phyloP scores from a whole-genome alignment of 2,888 invertebrate genomes.

The Incurvaria masculella region DNA sequence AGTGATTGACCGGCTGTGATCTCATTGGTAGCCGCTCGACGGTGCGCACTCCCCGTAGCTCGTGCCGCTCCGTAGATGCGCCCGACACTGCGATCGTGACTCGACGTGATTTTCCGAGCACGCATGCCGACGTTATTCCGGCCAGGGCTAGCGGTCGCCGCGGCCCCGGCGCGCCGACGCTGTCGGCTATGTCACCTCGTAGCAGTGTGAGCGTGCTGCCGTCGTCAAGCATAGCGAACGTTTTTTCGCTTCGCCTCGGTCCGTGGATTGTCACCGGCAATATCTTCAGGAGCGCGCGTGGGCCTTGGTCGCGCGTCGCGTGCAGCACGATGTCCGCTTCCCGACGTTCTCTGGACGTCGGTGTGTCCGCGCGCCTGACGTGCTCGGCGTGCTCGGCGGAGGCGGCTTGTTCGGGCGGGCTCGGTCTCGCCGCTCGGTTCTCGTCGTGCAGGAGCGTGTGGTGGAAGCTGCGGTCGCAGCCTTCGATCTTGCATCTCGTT shows the following conservation, averaged over 20 bases:
- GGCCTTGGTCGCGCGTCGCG: too few relatives aligned
- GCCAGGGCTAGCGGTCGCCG: too few relatives aligned
- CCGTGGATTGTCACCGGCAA: conserved; percentile 14
- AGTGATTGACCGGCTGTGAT: neutral
- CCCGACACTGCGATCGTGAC: too few relatives aligned
- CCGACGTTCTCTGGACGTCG: too few relatives aligned
- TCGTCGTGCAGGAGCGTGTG: neutral
- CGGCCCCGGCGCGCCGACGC: neutral
- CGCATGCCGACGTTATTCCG: too few relatives aligned
- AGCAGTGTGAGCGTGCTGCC: conserved; percentile 13
- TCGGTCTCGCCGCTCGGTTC: too few relatives aligned
- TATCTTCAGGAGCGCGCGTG: too few relatives aligned
- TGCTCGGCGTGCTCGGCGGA: too few relatives aligned
- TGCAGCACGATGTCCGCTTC: neutral
- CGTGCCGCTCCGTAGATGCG: too few relatives aligned
- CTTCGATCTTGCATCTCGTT: neutral
- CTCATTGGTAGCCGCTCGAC: neutral
- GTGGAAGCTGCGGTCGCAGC: neutral
- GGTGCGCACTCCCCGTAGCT: neutral
- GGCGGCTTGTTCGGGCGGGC: too few relatives aligned
- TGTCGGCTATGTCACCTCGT: conserved; percentile 7
- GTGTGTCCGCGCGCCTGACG: too few relatives aligned
- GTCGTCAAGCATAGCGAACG: conserved; percentile 13
- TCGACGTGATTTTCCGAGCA: too few relatives aligned
- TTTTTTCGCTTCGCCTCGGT: conserved; percentile 7